Evolutionary conservation across 2,888 invertebrate species (phyloP), one percentile per base, ranked within the genome.

Genomic region (Cerastis rubricosa): DNA sequence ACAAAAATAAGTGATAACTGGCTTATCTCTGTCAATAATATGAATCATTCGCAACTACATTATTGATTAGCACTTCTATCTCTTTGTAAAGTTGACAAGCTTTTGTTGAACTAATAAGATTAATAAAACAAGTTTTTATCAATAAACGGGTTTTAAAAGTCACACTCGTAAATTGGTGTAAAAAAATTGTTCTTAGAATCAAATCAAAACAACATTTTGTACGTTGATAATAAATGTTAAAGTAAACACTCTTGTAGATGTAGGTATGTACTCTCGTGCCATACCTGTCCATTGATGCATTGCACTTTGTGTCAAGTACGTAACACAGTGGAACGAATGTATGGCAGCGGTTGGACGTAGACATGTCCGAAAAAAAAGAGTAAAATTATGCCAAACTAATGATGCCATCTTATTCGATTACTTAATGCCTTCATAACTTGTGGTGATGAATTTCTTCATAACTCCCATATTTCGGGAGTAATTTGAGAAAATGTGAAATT

Each of bases 21-120:
- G 7, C 70, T 79, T 81, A 88, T 87, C 87, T 74, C 22, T 71
- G 78, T 80, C 78, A 79, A 86, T 64, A 80, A 51, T 65, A 69
- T 85, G 88, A 86, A 78, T 86, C 86, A 86, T 69, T 25, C 35
- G 40, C 70, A 63, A 43, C 68, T 47, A 65, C 68, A 68, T n/a
- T n/a, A n/a, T n/a, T 63, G 59, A 69, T 86, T 75, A 74, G 54
- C 51, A 22, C 51, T 63, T 75, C 43, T 65, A 69, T 59, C n/a
- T 76, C 45, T 68, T 71, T 63, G 66, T 25, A 47, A 59, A 54
- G 45, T 61, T 66, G 47, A 69, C 74, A 57, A 72, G 22, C 29
- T 82, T 59, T 66, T 71, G 19, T 61, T 66, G 19, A 45, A 66
- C 40, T 70, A 59, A 81, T 17, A 59, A 59, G 67, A 72, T 67